Evolutionary conservation across 2,888 invertebrate genomes (phyloP), one percentile per base, ranked within the genome.

Genomic region (Hirtodrosophila alboralis): DNA sequence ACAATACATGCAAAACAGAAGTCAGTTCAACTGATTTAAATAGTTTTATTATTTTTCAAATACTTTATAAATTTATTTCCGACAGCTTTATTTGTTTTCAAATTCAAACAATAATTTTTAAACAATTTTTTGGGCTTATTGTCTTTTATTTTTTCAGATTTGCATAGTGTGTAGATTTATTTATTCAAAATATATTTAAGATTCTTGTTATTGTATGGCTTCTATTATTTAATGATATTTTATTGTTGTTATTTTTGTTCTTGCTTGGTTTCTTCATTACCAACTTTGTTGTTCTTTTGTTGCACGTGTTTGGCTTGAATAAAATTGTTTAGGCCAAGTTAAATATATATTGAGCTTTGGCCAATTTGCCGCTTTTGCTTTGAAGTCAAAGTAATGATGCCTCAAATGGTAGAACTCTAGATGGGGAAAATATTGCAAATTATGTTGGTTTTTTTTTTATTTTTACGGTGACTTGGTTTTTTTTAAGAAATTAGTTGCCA

Each of bases 241-340:
- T 34, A 64, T 78, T 63, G 67, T 75, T 70, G 60, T 75, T 65
- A 54, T 68, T 81, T 52, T 62, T 65, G 62, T 49, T 70, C 36
- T 52, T 43, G 41, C 30, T 48, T 56, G 64, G 44, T 60, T 49
- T 60, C 47, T 41, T 64, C 33, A 31, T 53, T 71, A 43, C 47
- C 58, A 14, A 43, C 59, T 66, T 52, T 40, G 40, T 45, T n/a
- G n/a, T n/a, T n/a, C 51, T 63, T 68, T 40, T 30, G 43, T 43
- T 80, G 83, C 83, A 83, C 83, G 85, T 85, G 77, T 69, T 62
- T 69, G 59, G 51, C 41, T 69, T 75, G 36, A 61, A 38, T 57
- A 69, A 61, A 74, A 74, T 41, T 51, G 37, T 45, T 58, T 28
- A 41, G 53, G 31, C 28, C 45, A 13, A 45, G 41, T 41, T 48